Evolutionary conservation across 2,113 vertebrate genomes (phyloP).

Genomic region (Xenopus tropicalis): UCB_Xtro_10.0 CM004449.2:41310501-41311000

Average conservation of each 20-base stretch:
- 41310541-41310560: no score
- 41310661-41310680: slow-evolving; percentile 1
- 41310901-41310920: background rate
- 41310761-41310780: background rate
- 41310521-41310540: no score
- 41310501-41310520: no score
- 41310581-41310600: no score
- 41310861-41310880: slow-evolving; percentile 16
- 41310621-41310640: background rate
- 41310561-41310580: no score
- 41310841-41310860: slow-evolving; percentile 1
- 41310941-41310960: background rate
- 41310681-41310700: background rate
- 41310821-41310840: background rate
- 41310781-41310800: background rate
- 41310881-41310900: background rate
- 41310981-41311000: no score
- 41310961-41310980: background rate
- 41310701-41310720: background rate
- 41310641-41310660: background rate
- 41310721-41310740: background rate
- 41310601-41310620: no score
- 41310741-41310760: background rate
- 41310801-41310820: background rate
- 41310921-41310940: background rate